These are phyloP conservation scores for Corvus hawaiiensis DNA, from an alignment of 2,113 vertebrate genomes.

Conservation along the genomic window DNA sequence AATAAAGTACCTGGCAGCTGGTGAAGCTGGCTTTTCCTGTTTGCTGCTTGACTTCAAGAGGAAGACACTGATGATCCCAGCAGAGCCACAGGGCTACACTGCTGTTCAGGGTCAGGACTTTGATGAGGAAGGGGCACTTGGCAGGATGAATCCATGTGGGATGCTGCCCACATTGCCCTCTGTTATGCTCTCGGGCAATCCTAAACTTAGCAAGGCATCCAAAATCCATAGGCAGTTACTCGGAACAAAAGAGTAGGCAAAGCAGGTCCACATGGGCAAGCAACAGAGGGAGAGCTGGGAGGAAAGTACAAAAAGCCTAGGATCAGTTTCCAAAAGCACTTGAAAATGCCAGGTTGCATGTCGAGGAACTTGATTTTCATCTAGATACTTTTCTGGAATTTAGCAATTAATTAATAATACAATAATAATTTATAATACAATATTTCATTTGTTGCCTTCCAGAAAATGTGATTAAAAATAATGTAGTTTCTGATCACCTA, in stretches of 20 bases:
- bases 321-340: neutral
- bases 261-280: neutral
- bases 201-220: neutral
- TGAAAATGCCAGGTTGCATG: neutral
- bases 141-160: neutral
- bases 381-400: neutral
- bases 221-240: neutral
- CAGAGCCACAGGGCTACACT: neutral
- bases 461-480: neutral
- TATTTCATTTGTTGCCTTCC: neutral
- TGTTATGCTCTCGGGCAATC: accelerated
- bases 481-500: neutral
- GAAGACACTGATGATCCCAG: neutral
- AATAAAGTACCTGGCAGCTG: neutral
- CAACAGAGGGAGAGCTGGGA: neutral
- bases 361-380: neutral
- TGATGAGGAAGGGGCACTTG: neutral
- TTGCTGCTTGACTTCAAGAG: neutral
- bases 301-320: neutral
- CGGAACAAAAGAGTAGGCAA: neutral
- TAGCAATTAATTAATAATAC: neutral
- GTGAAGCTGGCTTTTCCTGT: neutral
- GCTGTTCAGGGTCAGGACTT: neutral
- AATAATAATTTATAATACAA: neutral
- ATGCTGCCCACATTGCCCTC: neutral